Percentiles rank a stretch among this genome's conserved stretches.
phyloP scores from a whole-genome alignment of 37 sponge, comb jelly and placozoan genomes.

The Chondrosia reniformis region DNA sequence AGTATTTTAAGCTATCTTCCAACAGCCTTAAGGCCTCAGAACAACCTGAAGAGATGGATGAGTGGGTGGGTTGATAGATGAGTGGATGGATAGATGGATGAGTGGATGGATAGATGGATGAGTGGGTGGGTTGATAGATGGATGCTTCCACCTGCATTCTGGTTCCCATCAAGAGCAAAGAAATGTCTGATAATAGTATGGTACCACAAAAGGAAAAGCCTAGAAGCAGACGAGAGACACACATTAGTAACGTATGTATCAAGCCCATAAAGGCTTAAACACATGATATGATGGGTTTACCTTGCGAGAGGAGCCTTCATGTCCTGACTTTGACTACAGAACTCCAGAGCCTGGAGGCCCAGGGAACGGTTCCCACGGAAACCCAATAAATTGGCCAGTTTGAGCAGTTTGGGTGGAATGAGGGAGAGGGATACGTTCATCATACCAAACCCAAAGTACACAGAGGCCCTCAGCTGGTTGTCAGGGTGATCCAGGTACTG shows the following conservation, averaged over 20 bases:
- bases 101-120: neutral
- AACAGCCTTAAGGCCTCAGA: conserved; percentile 58
- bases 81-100: neutral
- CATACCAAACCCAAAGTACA: conserved; percentile 87
- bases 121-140: neutral
- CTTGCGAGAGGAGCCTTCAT: conserved; percentile 88
- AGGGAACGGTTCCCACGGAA: conserved; percentile 80
- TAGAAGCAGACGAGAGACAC: neutral
- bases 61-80: neutral
- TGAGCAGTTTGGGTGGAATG: conserved; percentile 91
- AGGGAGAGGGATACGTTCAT: conserved; percentile 91
- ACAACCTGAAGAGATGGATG: conserved; percentile 27
- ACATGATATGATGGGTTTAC: too few species aligned
- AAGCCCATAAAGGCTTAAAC: neutral
- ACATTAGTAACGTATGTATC: neutral
- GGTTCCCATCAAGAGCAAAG: conserved; percentile 86
- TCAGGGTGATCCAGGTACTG: conserved; percentile 18
- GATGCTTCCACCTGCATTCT: conserved; percentile 55
- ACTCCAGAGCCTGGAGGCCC: conserved; percentile 82
- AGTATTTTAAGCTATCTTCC: conserved; percentile 27
- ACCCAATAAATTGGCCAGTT: conserved; percentile 91
- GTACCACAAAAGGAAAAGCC: conserved; percentile 83
- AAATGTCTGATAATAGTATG: conserved; percentile 79
- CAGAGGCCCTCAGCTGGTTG: conserved; percentile 54
- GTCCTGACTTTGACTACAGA: conserved; percentile 67